Base-by-base conservation (phyloP, 2,797 vertebrate species). In the Streptopelia turtur region DNA sequence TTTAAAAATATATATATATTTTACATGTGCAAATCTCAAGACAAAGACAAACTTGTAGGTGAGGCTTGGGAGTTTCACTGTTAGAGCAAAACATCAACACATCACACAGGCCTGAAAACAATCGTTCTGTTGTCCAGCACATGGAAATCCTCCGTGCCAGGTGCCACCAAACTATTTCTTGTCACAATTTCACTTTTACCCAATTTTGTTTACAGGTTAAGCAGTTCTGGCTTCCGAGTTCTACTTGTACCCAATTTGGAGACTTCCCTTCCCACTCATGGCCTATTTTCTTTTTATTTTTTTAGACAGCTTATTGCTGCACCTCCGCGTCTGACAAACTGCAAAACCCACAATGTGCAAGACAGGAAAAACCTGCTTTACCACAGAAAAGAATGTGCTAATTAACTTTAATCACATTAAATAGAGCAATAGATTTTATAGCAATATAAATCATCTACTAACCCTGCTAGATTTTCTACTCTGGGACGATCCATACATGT, bases 391-490 rank as follows among this genome's bases (percentile, higher is more conserved):
- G 55, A 91, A 94, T 82, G 15, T 70, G 25, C 65, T 96, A 74
- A 96, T 95, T 89, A 89, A 22, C 50, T 79, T 90, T 94, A 96
- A 95, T 72, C 77, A 39, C 75, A 79, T 91, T 75, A 88, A 93
- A 82, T 3, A 81, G 45, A 88, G 33, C 52, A 63, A 94, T 10
- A 83, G 31, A 61, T 92, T 90, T 85, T 68, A 87, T 2, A 93
- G 60, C 56, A 56, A 82, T 16, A 87, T 35, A 94, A 92, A 89
- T n/a, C 5, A 92, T 94, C 89, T 97, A 98, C 98, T 98, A 94
- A 99, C 99, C 99, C 99, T 98, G 98, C 98, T 98, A 96, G 98
- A 98, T 81, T 98, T 96, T 64, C 98, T 98, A 83, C 95, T 98
- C 83, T 96, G 97, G 76, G 98, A 88, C 9, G 97, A 94, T 96